These are phyloP conservation scores for Endotricha flammealis DNA, from an alignment of 2,888 invertebrate genomes.

Conservation along the genomic window DNA sequence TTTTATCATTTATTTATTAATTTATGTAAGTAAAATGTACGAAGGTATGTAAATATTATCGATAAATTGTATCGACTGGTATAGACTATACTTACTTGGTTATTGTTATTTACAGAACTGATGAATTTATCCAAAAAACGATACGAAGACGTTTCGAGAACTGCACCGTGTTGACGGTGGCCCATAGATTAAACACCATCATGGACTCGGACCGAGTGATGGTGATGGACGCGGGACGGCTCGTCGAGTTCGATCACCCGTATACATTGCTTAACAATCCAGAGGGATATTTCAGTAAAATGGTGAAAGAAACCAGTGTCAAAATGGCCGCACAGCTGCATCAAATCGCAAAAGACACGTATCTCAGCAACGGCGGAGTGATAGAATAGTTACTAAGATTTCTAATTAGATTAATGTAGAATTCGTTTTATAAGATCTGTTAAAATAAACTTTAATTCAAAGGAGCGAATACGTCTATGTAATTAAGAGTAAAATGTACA, in stretches of 20 bases:
- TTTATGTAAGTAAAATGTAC: no score
- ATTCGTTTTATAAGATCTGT: slow-evolving; percentile 7
- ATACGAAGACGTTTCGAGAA: slow-evolving; percentile 87
- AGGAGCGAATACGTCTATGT: no score
- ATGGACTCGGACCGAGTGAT: slow-evolving; percentile 94
- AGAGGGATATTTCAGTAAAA: slow-evolving; percentile 80
- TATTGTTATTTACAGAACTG: slow-evolving; percentile 77
- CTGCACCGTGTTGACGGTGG: slow-evolving; percentile 94
- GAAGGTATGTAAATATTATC: no score
- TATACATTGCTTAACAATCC: slow-evolving; percentile 79
- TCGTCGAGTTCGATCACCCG: slow-evolving; percentile 86
- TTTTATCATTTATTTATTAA: no score
- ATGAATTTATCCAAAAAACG: slow-evolving; percentile 89
- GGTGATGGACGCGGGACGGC: slow-evolving; percentile 89
- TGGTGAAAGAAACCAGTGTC: slow-evolving; percentile 84
- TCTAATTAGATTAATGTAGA: slow-evolving; percentile 7
- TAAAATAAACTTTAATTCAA: no score
- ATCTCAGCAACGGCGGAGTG: slow-evolving; percentile 53
- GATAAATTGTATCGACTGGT: not conserved
- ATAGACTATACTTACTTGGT: not conserved
- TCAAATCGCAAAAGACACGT: slow-evolving; percentile 66
- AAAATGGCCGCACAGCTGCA: slow-evolving; percentile 67
- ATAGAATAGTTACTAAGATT: slow-evolving; percentile 39
- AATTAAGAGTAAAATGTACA: no score
- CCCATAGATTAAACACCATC: slow-evolving; percentile 93